These are phyloP conservation scores for Pandemis cinnamomeana DNA, from an alignment of 2,888 invertebrate genomes.

Conservation along the genomic window DNA sequence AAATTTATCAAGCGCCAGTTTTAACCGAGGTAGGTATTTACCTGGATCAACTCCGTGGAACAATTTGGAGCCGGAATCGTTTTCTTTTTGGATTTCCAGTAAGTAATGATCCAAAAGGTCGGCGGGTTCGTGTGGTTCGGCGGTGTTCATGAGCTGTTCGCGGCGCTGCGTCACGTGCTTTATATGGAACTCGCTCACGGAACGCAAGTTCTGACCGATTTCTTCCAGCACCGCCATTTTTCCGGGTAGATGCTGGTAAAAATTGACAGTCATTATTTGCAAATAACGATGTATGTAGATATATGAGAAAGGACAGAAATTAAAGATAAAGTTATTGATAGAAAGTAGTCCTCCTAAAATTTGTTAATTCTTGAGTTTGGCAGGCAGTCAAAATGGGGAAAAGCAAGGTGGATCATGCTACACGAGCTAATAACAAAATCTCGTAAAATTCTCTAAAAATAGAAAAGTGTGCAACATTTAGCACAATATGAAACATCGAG, in stretches of 20 bases:
- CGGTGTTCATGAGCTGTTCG: conserved; percentile 42
- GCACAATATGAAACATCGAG: too few relatives aligned
- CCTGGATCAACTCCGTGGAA: conserved; percentile 53
- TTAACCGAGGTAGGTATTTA: conserved; percentile 33
- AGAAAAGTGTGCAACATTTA: too few relatives aligned
- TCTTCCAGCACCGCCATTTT: conserved; percentile 62
- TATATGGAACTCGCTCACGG: conserved; percentile 57
- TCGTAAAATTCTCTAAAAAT: too few relatives aligned
- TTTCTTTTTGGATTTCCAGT: conserved; percentile 48
- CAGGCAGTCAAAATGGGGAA: too few relatives aligned
- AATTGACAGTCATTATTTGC: neutral
- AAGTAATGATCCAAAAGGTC: conserved; percentile 60
- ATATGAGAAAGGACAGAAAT: too few relatives aligned
- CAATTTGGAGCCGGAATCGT: conserved; percentile 42
- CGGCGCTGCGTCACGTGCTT: conserved; percentile 48
- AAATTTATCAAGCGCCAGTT: neutral
- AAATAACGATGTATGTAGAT: too few relatives aligned
- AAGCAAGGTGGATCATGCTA: too few relatives aligned
- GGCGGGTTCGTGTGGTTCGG: conserved; percentile 45
- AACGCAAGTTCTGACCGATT: conserved; percentile 75
- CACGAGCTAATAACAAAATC: too few relatives aligned
- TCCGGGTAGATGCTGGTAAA: conserved; percentile 57
- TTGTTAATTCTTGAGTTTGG: too few relatives aligned
- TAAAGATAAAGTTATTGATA: too few relatives aligned
- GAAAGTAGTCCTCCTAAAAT: too few relatives aligned